These are phyloP conservation scores for Punctoribates punctum DNA, from an alignment of 2,888 invertebrate species.

Conservation along the genomic window DNA sequence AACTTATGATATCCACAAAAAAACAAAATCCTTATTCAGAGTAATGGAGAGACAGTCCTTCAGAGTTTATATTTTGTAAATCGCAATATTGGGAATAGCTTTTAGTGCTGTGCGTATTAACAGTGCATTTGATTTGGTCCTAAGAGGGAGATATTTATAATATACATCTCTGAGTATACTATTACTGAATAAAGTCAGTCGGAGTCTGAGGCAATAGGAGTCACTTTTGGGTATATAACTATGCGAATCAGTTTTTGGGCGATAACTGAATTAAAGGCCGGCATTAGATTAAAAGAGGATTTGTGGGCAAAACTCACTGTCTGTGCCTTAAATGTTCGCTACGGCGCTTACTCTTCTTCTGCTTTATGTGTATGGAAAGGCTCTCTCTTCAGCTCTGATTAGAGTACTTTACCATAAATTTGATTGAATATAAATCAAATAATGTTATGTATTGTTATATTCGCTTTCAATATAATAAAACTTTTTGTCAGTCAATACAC, in stretches of 20 bases:
- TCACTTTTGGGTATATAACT: neutral
- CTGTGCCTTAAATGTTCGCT: constrained; percentile 21
- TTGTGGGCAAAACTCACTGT: constrained; percentile 30
- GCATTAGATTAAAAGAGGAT: constrained; percentile 36
- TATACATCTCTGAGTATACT: constrained; percentile 21
- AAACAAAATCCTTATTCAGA: neutral
- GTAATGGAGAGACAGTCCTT: neutral
- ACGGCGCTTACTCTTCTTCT: constrained; percentile 14
- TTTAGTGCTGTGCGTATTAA: constrained; percentile 23
- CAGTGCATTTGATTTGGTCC: constrained; percentile 19
- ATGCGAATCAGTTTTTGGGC: constrained; percentile 24
- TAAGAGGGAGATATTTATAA: neutral
- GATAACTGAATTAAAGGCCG: constrained; percentile 38
- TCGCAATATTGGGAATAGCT: constrained; percentile 33
- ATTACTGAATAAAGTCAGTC: constrained; percentile 30
- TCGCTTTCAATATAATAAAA: neutral
- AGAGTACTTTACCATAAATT: constrained; percentile 36
- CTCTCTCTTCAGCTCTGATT: constrained; percentile 7
- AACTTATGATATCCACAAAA: neutral
- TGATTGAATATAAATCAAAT: constrained; percentile 33
- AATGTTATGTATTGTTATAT: neutral
- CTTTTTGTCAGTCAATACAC: neutral
- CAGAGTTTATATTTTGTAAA: neutral
- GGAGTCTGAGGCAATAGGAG: neutral
- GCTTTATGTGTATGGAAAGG: neutral